phyloP scores from a whole-genome alignment of 64 coral and sea anemone genomes.

The Exaiptasia diaphana region DNA sequence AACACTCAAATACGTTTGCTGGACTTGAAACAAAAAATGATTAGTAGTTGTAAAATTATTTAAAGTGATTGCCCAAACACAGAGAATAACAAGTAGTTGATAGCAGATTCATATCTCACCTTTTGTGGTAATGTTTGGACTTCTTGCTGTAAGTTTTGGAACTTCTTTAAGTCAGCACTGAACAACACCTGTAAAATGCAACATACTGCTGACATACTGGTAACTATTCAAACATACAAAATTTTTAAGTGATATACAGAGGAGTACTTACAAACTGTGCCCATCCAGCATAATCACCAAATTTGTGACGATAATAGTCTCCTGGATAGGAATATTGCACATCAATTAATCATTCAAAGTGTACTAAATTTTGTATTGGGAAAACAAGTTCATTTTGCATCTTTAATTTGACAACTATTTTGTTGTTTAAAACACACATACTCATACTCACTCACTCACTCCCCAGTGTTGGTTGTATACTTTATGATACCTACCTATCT shows the following conservation, averaged over 20 bases:
- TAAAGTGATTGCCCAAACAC: too few relatives aligned
- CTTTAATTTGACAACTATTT: too few relatives aligned
- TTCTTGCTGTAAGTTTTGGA: conserved; percentile 22
- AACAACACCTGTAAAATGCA: conserved; percentile 56
- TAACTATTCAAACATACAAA: neutral
- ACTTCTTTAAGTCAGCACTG: conserved; percentile 67
- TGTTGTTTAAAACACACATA: too few relatives aligned
- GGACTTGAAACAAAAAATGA: too few relatives aligned
- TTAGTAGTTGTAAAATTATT: too few relatives aligned
- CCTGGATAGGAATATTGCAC: conserved; percentile 31
- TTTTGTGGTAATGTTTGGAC: neutral
- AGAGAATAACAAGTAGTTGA: too few relatives aligned
- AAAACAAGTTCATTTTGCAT: too few relatives aligned
- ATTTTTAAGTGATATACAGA: neutral
- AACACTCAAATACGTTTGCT: too few relatives aligned
- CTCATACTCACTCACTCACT: too few relatives aligned
- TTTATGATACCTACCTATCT: conserved; percentile 61
- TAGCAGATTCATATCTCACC: too few relatives aligned
- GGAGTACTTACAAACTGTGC: conserved; percentile 79
- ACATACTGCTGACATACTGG: neutral
- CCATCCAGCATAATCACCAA: conserved; percentile 95
- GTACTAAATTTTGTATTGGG: too few relatives aligned
- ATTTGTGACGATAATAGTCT: conserved; percentile 70
- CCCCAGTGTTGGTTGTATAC: too few relatives aligned
- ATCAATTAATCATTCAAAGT: neutral